Base-by-base conservation (phyloP, 1,140 invertebrate species). In the Brachionus rotundiformis region DNA sequence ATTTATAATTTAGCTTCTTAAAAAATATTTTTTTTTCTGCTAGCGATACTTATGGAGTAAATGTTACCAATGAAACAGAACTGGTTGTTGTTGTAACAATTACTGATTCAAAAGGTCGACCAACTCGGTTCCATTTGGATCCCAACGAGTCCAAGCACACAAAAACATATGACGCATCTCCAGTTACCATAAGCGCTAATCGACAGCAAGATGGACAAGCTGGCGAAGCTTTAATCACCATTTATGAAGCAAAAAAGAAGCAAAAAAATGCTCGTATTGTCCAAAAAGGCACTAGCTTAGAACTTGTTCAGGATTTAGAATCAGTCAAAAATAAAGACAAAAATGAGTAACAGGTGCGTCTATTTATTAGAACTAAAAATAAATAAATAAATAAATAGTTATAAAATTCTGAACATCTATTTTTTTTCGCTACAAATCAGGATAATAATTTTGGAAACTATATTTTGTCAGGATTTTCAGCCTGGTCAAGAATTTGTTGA, bases 401-500 rank as follows among this genome's bases (percentile, higher is more conserved):
- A 16, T 36, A 36, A 36, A 63, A 29, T 63, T 36, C 36, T 36
- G 16, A 36, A 36, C 13, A 68, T 68, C 33, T 8, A 33, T 8
- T 68, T 68, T 68, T 63, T 68, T 33, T 68, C 33, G 16, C 29
- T 68, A 16, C 29, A 29, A 63, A 63, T 29, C 6, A 54, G 7
- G 23, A 65, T 65, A 6, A 23, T 31, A 23, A 65, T 11, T 29
- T 65, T 16, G 33, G 65, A 8, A 11, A 25, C 44, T 73, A 73
- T 3, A 73, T 47, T 73, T 73, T 41, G 36, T 73, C 68, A 1
- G 68, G 68, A 13, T 73, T 73, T 59, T 63, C 76, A 39, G 47
- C 76, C 31, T 33, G 33, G 19, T 54, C 76, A 27, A 79, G 33
- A n/a, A 59, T 61, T 79, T 63, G 33, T 59, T 81, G 27, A 63